phyloP scores from a whole-genome alignment of 2,113 vertebrate genomes.

The Ancistrus triradiatus region DNA sequence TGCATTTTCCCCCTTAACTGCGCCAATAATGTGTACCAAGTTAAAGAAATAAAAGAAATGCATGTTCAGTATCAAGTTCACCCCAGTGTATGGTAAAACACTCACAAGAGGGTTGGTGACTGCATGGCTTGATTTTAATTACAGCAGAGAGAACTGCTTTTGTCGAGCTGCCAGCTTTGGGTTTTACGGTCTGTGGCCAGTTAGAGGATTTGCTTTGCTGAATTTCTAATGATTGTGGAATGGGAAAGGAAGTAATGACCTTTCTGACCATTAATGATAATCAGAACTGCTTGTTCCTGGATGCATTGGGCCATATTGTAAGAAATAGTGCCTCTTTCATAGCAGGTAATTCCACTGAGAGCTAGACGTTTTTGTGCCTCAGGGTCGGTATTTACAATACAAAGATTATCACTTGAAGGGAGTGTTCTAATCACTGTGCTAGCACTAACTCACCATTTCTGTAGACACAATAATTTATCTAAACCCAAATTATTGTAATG shows the following conservation, averaged over 20 bases:
- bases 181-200: slow-evolving; percentile 22
- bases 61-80: slow-evolving; percentile 27
- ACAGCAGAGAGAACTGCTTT: slow-evolving; percentile 31
- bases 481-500: too few species aligned
- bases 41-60: slow-evolving; percentile 27
- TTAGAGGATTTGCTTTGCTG: slow-evolving; percentile 1
- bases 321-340: background rate
- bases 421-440: too few species aligned
- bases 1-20: background rate
- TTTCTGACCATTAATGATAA: slow-evolving; percentile 7
- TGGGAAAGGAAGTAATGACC: slow-evolving; percentile 24
- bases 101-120: slow-evolving; percentile 26
- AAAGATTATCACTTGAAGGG: too few species aligned
- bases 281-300: background rate
- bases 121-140: slow-evolving; percentile 28
- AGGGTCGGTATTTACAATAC: too few species aligned
- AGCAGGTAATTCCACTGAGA: background rate
- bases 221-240: slow-evolving; percentile 31
- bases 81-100: slow-evolving; percentile 10
- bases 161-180: slow-evolving; percentile 26
- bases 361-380: too few species aligned
- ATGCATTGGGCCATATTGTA: background rate
- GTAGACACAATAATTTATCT: too few species aligned
- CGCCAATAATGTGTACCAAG: slow-evolving; percentile 17
- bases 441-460: too few species aligned